Evolutionary conservation across 2,888 invertebrate genomes (phyloP), one percentile per base, ranked within the genome.

Genomic region (Himalopsyche kuldschensis): DNA sequence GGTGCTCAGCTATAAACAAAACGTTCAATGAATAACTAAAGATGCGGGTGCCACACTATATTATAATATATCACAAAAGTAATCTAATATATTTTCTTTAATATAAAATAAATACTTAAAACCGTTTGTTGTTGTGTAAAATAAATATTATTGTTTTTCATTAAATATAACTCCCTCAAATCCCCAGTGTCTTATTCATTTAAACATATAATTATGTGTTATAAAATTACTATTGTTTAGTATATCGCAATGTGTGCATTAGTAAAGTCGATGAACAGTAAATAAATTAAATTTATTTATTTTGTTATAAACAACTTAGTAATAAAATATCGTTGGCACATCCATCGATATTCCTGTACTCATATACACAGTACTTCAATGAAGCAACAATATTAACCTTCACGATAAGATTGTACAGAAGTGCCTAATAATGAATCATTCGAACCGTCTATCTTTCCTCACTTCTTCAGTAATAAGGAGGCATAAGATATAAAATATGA

Each of bases 111-210:
- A 69, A 69, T 69, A 69, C n/a, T 69, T 69, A 69, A 69, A 69
- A 27, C 69, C 24, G 30, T 69, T 69, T 69, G 69, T 63, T 63
- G 63, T 69, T 69, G 69, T 69, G 69, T 69, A 69, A 69, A 27
- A 69, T 69, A 69, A 69, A 69, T 69, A 69, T 69, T 69, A 69
- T 69, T 30, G 69, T 69, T 69, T 69, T 69, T 69, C 69, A 69
- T 69, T 69, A 69, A 69, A 69, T 69, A 27, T 69, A 69, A 69
- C 69, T 69, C 69, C 83, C 46, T 77, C 86, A 63, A 82, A 83
- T 30, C 92, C n/a, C 92, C 87, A 92, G 93, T 87, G 92, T 93
- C 85, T 92, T 90, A 90, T 78, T 84, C 76, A 69, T 69, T 69
- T 69, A 69, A 69, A 69, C 27, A 63, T 24, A 63, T 63, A 63